phyloP scores from a whole-genome alignment of 2,797 vertebrate genomes.

The Hyperoplus immaculatus region DNA sequence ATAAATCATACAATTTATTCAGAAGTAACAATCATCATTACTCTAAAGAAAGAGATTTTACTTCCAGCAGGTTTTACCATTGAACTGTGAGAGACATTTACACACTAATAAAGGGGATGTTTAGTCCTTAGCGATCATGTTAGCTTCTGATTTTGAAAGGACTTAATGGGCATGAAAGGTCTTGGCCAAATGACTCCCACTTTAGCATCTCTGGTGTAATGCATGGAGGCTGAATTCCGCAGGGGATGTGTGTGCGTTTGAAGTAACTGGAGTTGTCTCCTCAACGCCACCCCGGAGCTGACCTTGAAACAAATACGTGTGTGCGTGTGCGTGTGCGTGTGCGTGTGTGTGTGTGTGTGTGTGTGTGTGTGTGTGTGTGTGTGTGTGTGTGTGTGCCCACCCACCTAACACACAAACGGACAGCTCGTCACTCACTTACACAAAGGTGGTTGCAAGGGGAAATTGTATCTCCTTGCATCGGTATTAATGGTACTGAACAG shows the following conservation, averaged over 20 bases:
- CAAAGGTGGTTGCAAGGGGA: slow-evolving; percentile 25
- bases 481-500: slow-evolving; percentile 20
- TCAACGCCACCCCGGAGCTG: slow-evolving; percentile 60
- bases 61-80: background rate
- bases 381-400: background rate
- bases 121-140: background rate
- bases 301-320: slow-evolving; percentile 76
- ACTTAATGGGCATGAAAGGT: slow-evolving; percentile 26
- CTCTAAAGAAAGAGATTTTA: slow-evolving; percentile 10
- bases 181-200: slow-evolving; percentile 3
- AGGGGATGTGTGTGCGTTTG: slow-evolving; percentile 23
- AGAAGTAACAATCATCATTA: background rate
- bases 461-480: slow-evolving; percentile 32
- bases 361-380: slow-evolving; percentile 29
- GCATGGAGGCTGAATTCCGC: slow-evolving; percentile 49
- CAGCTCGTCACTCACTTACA: slow-evolving; percentile 36
- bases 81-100: slow-evolving; percentile 8
- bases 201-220: slow-evolving; percentile 37
- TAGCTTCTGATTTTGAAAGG: slow-evolving; percentile 4
- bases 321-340: slow-evolving; percentile 17
- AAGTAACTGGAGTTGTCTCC: slow-evolving; percentile 72
- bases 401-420: slow-evolving; percentile 6
- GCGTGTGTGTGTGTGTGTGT: slow-evolving; percentile 23
- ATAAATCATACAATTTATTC: background rate
- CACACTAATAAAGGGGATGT: background rate